These are phyloP conservation scores for Lagria hirta DNA, from an alignment of 2,888 invertebrate species.

Conservation along the genomic window DNA sequence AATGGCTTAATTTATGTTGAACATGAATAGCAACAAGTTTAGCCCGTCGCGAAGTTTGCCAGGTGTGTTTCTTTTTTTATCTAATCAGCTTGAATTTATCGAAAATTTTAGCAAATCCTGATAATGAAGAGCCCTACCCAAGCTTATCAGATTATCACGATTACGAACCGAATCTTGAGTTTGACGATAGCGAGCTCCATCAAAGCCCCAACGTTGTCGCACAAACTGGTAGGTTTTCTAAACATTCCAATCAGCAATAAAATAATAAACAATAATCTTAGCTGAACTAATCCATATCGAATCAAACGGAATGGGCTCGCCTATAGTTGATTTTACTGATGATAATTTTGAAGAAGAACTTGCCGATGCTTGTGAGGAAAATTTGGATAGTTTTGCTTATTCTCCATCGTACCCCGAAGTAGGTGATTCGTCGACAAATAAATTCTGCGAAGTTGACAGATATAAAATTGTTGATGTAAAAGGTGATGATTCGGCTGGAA, in stretches of 20 bases:
- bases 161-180: conserved; percentile 93
- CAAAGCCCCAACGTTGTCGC: conserved; percentile 62
- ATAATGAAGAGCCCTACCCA: conserved; percentile 71
- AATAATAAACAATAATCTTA: conserved; percentile 27
- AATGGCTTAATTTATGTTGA: conserved; percentile 22
- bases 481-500: conserved; percentile 80
- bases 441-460: conserved; percentile 64
- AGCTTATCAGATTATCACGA: conserved; percentile 90
- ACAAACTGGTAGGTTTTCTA: conserved; percentile 63
- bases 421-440: conserved; percentile 61
- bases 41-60: conserved; percentile 17
- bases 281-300: conserved; percentile 51
- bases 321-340: conserved; percentile 84
- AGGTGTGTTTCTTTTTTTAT: conserved; percentile 9
- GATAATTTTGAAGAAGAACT: conserved; percentile 90
- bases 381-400: conserved; percentile 48
- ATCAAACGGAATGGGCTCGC: conserved; percentile 60
- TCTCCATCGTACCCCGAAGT: conserved; percentile 56
- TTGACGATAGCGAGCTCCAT: conserved; percentile 90
- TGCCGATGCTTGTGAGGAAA: conserved; percentile 61
- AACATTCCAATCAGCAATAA: not conserved
- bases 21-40: conserved; percentile 17
- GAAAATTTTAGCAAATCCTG: conserved; percentile 20
- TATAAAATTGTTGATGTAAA: conserved; percentile 82
- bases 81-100: not conserved